Percentiles rank a stretch among this genome's conserved stretches.
Evolutionary conservation across 2,113 vertebrate genomes (phyloP).

Genomic region (Sylvia atricapilla): DNA sequence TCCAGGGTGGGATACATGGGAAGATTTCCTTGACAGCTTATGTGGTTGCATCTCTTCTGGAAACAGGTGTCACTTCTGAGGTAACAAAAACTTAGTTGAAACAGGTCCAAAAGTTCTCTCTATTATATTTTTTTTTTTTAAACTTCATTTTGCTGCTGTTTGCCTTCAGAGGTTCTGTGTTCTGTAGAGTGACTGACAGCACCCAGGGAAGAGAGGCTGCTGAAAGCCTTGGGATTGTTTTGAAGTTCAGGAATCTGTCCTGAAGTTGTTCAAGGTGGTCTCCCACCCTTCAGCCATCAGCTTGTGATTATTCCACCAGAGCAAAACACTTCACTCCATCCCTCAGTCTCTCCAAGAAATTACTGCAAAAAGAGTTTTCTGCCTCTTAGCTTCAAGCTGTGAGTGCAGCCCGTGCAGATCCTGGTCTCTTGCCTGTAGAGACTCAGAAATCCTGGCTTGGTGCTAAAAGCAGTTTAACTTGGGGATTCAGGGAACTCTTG

Average conservation of each 20-base stretch:
- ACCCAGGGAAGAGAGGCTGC: neutral
- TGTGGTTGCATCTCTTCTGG: conserved; percentile 87
- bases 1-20: conserved; percentile 89
- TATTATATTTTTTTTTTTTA: neutral
- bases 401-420: neutral
- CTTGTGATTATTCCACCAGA: neutral
- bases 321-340: neutral
- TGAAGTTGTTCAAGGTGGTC: neutral
- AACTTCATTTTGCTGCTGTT: neutral
- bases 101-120: neutral
- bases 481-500: neutral
- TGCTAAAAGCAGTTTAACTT: neutral
- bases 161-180: neutral
- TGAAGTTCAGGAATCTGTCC: neutral
- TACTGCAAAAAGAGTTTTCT: neutral
- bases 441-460: neutral
- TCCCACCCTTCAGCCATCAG: neutral
- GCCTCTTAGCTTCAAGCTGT: neutral
- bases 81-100: conserved; percentile 48
- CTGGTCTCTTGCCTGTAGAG: neutral
- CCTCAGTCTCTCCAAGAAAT: neutral
- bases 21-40: conserved; percentile 91
- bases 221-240: neutral
- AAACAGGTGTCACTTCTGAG: conserved; percentile 86
- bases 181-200: neutral